These are phyloP conservation scores for Cryptoblepharus egeriae DNA, from an alignment of 2,797 vertebrate species.

Conservation along the genomic window DNA sequence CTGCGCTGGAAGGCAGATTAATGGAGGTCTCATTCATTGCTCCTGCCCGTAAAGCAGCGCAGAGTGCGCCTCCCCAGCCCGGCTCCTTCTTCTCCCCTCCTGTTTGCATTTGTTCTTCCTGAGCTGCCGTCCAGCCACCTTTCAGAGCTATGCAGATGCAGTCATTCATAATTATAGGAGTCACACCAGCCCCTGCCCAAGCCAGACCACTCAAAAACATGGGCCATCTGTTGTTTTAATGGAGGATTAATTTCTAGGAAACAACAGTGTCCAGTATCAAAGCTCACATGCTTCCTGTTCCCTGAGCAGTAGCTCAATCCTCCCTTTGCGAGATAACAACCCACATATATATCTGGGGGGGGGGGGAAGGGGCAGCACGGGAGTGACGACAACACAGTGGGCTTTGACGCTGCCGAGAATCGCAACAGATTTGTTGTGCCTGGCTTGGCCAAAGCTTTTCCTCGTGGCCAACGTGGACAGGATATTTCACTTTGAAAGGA, in stretches of 20 bases:
- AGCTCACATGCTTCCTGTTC: slow-evolving; percentile 49
- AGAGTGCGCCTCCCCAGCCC: slow-evolving; percentile 32
- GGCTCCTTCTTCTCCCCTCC: not conserved
- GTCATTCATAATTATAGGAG: slow-evolving; percentile 85
- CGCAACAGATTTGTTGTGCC: not conserved
- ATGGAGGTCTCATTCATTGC: slow-evolving; percentile 37
- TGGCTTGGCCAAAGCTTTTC: not conserved
- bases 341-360: not conserved
- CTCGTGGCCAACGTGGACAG: not conserved
- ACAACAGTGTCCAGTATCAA: slow-evolving; percentile 45
- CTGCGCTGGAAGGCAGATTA: slow-evolving; percentile 60
- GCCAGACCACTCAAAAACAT: slow-evolving; percentile 54
- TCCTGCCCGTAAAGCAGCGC: not conserved
- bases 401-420: not conserved
- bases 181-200: slow-evolving; percentile 59
- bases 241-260: slow-evolving; percentile 84
- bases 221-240: slow-evolving; percentile 80
- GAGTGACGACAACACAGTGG: slow-evolving; percentile 6
- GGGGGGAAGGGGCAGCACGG: not conserved
- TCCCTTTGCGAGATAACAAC: slow-evolving; percentile 18
- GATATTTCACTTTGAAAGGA: not conserved
- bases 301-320: slow-evolving; percentile 15
- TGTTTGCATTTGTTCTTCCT: not conserved
- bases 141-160: slow-evolving; percentile 79
- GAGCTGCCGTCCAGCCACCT: slow-evolving; percentile 86